Evolutionary conservation across 30 jellyfish, hydroid and myxozoan species (phyloP), one percentile per base, ranked within the genome.

Genomic region (Turritopsis rubra): DNA sequence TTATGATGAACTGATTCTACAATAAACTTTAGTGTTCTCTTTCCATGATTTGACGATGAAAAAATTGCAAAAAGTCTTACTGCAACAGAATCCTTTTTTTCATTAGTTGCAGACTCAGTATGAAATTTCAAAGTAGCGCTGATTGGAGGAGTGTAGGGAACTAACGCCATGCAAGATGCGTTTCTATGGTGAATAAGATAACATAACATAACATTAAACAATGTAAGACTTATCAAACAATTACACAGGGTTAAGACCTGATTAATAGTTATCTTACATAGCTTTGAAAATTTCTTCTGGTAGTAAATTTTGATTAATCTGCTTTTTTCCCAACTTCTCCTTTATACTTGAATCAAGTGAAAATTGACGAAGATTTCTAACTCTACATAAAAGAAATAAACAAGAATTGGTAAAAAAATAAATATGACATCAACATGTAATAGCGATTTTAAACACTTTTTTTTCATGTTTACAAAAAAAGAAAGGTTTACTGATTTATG

Each of bases 71-170:
- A n/a, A n/a, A n/a, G 19, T 68, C 28, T 27, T 27, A 27, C 77
- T 7, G 30, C 30, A n/a, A n/a, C 77, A n/a, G 77, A 68, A n/a
- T 68, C 77, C 0, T 68, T 23, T 68, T 68, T 68, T 19, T 68
- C 77, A 68, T 68, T 68, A 19, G 77, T 68, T 19, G 21, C 77
- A 7, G 28, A 9, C 77, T 68, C 30, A 1, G 28, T 19, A 68
- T 68, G 77, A 27, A 68, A 68, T n/a, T 68, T 68, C 30, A 68
- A n/a, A 68, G 4, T 27, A 29, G 41, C 1, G 65, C 24, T 30
- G 65, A 52, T 26, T 23, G 82, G 82, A 0, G 82, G 82, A n/a
- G 82, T 74, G 21, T 74, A 74, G 16, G 82, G 82, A 23, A 74
- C 24, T 18, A 74, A 26, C 18, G 82, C 82, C 54, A 74, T 20